These are phyloP conservation scores for Lithobates pipiens DNA, from an alignment of 2,797 vertebrate genomes.

Conservation along the genomic window DNA sequence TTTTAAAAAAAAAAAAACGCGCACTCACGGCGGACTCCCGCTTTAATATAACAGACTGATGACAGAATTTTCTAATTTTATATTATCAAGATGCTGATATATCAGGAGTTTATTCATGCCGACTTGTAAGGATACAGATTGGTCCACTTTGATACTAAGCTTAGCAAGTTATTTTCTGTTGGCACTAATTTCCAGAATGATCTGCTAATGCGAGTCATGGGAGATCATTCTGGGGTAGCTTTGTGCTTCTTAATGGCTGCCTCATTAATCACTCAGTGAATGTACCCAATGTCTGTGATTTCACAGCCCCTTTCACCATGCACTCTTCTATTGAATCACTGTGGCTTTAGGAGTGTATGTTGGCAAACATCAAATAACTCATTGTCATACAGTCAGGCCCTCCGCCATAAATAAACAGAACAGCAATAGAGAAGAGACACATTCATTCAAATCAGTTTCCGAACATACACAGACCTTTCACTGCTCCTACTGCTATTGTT, in stretches of 20 bases:
- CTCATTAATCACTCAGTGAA: slow-evolving; percentile 47
- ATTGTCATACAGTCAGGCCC: background rate
- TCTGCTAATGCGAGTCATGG: slow-evolving; percentile 32
- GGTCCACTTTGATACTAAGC: background rate
- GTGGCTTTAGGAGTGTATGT: slow-evolving; percentile 17
- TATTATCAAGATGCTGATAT: no score
- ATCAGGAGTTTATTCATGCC: no score
- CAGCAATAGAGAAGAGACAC: slow-evolving; percentile 16
- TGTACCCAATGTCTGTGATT: slow-evolving; percentile 30
- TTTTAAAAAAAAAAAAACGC: no score
- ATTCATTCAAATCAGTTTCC: background rate
- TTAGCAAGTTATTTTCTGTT: background rate
- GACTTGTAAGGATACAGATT: no score
- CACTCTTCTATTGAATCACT: slow-evolving; percentile 27
- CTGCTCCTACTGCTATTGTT: background rate
- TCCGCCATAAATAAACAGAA: slow-evolving; percentile 13
- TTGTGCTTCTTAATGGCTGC: slow-evolving; percentile 20
- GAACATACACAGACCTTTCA: slow-evolving; percentile 6
- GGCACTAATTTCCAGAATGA: background rate
- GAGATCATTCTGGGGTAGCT: slow-evolving; percentile 25
- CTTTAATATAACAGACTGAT: no score
- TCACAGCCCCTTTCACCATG: slow-evolving; percentile 7
- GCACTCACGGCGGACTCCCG: no score
- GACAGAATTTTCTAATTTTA: no score
- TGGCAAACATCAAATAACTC: slow-evolving; percentile 36